Conservation (phyloP, 2,888 invertebrate genomes). For the Zaprionus obscuricornis region DNA sequence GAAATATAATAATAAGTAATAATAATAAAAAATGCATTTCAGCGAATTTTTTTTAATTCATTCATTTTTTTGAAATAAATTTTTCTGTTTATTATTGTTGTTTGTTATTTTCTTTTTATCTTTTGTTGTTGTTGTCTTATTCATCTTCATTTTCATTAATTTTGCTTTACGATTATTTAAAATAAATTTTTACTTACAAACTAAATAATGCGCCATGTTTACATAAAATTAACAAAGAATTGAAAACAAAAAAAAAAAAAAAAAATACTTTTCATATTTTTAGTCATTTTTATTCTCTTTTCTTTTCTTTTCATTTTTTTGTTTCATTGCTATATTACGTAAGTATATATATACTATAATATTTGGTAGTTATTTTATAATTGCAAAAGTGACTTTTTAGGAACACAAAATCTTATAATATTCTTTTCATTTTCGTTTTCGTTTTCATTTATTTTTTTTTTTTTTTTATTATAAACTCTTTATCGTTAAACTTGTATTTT, state of each 20-base stretch:
- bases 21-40: slow-evolving; percentile 11
- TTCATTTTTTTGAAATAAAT: slow-evolving; percentile 69
- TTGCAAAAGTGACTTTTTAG: slow-evolving; percentile 62
- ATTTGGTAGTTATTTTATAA: slow-evolving; percentile 37
- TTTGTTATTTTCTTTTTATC: slow-evolving; percentile 31
- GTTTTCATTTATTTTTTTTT: not conserved
- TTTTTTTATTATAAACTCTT: too few species aligned
- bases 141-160: slow-evolving; percentile 14
- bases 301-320: not conserved
- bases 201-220: slow-evolving; percentile 73
- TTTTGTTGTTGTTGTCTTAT: slow-evolving; percentile 23
- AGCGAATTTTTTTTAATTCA: slow-evolving; percentile 25
- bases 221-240: slow-evolving; percentile 40
- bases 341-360: slow-evolving; percentile 26
- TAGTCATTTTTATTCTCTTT: not conserved
- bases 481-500: too few species aligned
- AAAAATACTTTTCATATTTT: slow-evolving; percentile 33
- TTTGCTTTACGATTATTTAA: slow-evolving; percentile 55
- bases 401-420: slow-evolving; percentile 59
- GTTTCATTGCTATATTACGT: slow-evolving; percentile 23
- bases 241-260: slow-evolving; percentile 9
- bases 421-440: slow-evolving; percentile 11
- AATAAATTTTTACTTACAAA: slow-evolving; percentile 58
- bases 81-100: slow-evolving; percentile 76
- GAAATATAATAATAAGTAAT: too few species aligned